Base-by-base conservation (phyloP, 2,113 vertebrate genomes). In the Ivindomyrus marchei region DNA sequence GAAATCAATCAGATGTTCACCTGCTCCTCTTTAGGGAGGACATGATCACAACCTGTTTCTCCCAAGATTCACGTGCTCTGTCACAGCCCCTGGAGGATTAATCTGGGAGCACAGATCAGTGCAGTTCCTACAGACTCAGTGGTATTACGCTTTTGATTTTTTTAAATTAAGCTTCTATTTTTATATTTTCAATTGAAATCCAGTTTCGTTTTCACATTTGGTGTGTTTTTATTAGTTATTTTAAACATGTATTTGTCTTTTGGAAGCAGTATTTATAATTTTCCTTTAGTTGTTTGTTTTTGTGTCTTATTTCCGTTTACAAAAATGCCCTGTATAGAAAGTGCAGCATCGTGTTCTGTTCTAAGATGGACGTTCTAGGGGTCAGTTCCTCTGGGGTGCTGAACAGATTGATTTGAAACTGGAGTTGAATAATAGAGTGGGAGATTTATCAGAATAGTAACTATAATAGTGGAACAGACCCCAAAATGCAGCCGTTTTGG, bases 31-130 rank as follows among this genome's bases (percentile, higher is more conserved):
- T 89, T 42, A 89, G 89, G 42, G 52, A 89, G 45, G 53, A 85
- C 17, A 89, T 89, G 80, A 89, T 89, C 53, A 58, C 50, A 7
- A 53, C 52, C 42, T 19, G 45, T 58, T 85, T 89, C 52, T 47
- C 80, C 27, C 45, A 47, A 24, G 45, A 85, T 47, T 47, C 24
- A n/a, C 9, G 21, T 45, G 24, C 45, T 85, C 3, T 46, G 2
- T 39, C 45, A 10, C 21, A n/a, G 1, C 19, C 19, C 45, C 45
- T 47, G 42, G 80, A n/a, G 80, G 80, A 84, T 47, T 84, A 84
- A 47, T 47, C 4, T 77, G 31, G 70, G 74, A 80, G 9, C 15
- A 80, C 2, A 80, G 74, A 80, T 39, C 13, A 39, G 13, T 42
- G 74, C 15, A 42, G 3, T 7, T 17, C 1, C 66, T 74, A 74